Conservation (phyloP, 2,113 vertebrate genomes). For the Trinectes maculatus region DNA sequence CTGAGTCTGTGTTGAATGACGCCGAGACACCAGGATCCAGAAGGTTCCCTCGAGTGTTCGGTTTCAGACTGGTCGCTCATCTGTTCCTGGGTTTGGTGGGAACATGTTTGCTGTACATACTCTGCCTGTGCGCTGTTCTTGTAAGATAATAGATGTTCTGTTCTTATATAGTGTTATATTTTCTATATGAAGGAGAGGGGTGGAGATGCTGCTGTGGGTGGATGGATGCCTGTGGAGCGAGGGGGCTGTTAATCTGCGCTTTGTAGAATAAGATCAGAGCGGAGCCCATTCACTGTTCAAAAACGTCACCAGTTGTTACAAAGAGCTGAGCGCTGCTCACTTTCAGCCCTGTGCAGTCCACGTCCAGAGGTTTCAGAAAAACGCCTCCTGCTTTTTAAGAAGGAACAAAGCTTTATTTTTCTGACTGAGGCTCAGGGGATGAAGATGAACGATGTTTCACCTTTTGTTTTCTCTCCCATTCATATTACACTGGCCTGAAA, state of each 20-base stretch:
- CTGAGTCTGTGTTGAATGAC: too few relatives aligned
- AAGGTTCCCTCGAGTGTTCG: conserved; percentile 24
- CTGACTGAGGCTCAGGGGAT: conserved; percentile 4
- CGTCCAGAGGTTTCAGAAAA: conserved; percentile 24
- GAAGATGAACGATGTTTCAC: neutral
- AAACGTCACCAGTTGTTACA: neutral
- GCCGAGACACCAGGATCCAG: neutral
- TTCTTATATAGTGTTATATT: conserved; percentile 78
- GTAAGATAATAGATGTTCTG: conserved; percentile 86
- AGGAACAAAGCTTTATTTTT: conserved; percentile 17
- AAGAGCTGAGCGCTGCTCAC: neutral
- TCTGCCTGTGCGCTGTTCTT: conserved; percentile 69
- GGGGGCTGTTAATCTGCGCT: too few relatives aligned
- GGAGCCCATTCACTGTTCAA: conserved; percentile 12
- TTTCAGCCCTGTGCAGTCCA: conserved; percentile 4
- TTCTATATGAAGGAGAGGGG: conserved; percentile 76
- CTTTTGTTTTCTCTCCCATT: neutral
- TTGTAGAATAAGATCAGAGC: conserved; percentile 23
- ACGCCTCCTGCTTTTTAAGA: conserved; percentile 22
- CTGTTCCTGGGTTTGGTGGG: conserved; percentile 62
- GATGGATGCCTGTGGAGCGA: too few relatives aligned
- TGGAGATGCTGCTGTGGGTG: conserved; percentile 54
- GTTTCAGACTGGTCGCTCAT: neutral
- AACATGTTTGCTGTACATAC: conserved; percentile 82
- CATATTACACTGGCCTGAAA: neutral